Evolutionary conservation across 1,140 invertebrate genomes (phyloP).

Genomic region (Musca vetustissima): DNA sequence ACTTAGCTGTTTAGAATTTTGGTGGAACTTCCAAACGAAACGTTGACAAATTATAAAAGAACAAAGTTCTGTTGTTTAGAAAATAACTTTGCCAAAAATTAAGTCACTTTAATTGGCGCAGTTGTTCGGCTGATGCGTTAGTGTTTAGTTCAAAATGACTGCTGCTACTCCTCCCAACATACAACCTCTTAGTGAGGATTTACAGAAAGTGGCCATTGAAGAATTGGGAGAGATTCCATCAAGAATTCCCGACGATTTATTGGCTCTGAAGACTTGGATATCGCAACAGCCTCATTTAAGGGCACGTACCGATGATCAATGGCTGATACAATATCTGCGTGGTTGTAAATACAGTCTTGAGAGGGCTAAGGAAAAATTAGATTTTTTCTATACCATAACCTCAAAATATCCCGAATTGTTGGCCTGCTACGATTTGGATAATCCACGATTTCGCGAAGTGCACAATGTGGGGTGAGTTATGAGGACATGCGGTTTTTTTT

Average conservation of each 20-base stretch:
- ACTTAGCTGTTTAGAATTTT: no score
- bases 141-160: no score
- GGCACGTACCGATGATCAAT: slow-evolving; percentile 58
- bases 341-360: slow-evolving; percentile 68
- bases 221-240: slow-evolving; percentile 62
- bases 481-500: no score
- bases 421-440: slow-evolving; percentile 11
- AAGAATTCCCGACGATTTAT: slow-evolving; percentile 57
- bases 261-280: slow-evolving; percentile 63
- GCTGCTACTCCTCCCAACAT: slow-evolving; percentile 35
- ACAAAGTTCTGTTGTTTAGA: no score
- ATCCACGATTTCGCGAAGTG: slow-evolving; percentile 45
- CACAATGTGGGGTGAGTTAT: slow-evolving; percentile 57
- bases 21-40: no score
- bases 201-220: slow-evolving; percentile 57
- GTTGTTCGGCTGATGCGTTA: no score
- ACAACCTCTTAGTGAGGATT: slow-evolving; percentile 49
- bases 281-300: slow-evolving; percentile 62
- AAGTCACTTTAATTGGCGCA: no score
- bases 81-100: no score
- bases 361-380: slow-evolving; percentile 63
- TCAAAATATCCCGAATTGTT: slow-evolving; percentile 21
- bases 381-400: slow-evolving; percentile 46
- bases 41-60: no score
- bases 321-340: slow-evolving; percentile 61